These are phyloP conservation scores for Chloroceryle amazona DNA, from an alignment of 2,797 vertebrate species.

Conservation along the genomic window DNA sequence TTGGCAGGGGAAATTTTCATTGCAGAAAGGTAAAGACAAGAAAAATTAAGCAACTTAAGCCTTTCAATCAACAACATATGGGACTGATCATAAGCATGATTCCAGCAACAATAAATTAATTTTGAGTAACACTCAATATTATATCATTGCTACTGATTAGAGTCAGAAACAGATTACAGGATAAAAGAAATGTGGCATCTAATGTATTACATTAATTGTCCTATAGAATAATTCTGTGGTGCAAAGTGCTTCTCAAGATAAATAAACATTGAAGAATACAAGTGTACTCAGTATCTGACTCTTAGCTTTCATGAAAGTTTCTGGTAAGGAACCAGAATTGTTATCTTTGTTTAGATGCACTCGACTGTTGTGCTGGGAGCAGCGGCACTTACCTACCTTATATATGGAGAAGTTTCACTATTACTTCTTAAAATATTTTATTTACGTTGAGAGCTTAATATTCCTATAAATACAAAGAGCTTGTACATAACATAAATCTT, in stretches of 20 bases:
- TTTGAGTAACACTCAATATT: neutral
- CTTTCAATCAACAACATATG: neutral
- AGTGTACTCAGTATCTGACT: neutral
- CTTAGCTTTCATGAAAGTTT: neutral
- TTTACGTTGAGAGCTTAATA: neutral
- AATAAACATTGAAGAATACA: neutral
- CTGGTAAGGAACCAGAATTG: neutral
- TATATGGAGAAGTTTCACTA: neutral
- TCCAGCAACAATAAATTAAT: neutral
- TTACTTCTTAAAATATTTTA: neutral
- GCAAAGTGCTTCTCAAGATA: neutral
- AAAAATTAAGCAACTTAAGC: neutral
- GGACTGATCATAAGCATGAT: neutral
- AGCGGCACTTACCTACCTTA: neutral
- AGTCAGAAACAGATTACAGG: neutral
- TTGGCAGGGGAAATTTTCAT: neutral
- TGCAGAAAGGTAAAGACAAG: neutral
- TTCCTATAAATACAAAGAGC: neutral
- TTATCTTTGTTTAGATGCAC: neutral
- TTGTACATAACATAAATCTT: neutral
- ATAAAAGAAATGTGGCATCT: neutral
- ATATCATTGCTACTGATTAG: neutral
- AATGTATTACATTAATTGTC: neutral
- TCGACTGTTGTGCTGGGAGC: neutral
- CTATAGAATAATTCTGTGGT: neutral